Evolutionary conservation across 2,113 vertebrate species (phyloP).

Genomic region (Saguinus imperator): DNA sequence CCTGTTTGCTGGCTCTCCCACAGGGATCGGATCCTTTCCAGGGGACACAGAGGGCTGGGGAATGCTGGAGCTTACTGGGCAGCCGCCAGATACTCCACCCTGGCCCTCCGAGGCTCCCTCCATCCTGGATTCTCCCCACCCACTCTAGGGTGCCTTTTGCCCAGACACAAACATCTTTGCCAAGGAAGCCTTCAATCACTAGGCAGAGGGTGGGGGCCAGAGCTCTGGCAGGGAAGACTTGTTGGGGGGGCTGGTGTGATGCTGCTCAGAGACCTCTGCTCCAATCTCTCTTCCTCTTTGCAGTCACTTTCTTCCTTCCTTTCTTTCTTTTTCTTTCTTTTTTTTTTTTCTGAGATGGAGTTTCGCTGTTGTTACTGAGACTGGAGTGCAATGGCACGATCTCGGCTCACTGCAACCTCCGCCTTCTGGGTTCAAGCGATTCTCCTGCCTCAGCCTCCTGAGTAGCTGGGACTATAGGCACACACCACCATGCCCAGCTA

Average conservation of each 20-base stretch:
- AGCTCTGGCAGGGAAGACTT: neutral
- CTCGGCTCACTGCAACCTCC: too few relatives aligned
- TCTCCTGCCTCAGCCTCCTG: too few relatives aligned
- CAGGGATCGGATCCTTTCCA: slow-evolving; percentile 59
- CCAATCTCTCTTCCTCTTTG: neutral
- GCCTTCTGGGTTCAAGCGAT: too few relatives aligned
- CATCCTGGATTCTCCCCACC: slow-evolving; percentile 57
- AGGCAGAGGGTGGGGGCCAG: neutral
- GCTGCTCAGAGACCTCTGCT: neutral
- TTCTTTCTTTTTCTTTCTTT: too few relatives aligned
- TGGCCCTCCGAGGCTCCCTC: neutral
- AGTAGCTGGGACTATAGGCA: too few relatives aligned
- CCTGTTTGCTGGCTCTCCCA: slow-evolving; percentile 70
- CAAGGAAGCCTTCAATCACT: neutral
- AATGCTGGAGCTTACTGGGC: slow-evolving; percentile 50
- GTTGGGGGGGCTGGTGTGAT: fast-evolving
- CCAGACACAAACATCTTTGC: slow-evolving; percentile 8
- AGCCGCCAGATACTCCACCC: slow-evolving; percentile 36
- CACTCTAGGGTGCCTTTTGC: slow-evolving; percentile 34
- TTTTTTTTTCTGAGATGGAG: too few relatives aligned
- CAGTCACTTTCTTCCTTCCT: neutral
- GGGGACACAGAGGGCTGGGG: slow-evolving; percentile 55
- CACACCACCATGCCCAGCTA: too few relatives aligned
- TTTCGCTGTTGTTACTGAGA: too few relatives aligned
- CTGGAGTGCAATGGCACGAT: too few relatives aligned